Percentiles rank a stretch among this genome's conserved stretches.
Evolutionary conservation across 1,140 invertebrate genomes (phyloP).

Genomic region (Calliphora vicina): DNA sequence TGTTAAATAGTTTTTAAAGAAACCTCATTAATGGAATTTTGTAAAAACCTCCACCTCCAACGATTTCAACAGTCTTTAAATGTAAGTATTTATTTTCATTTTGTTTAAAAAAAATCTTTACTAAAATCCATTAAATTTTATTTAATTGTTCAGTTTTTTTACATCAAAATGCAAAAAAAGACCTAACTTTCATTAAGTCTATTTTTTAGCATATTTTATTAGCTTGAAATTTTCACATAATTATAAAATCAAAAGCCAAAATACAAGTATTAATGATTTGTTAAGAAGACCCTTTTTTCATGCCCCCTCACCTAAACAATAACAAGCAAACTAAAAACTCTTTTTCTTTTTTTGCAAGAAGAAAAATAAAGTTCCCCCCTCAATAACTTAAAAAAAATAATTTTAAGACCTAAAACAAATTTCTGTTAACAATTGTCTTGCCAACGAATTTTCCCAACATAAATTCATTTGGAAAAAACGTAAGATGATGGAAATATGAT

Average conservation of each 20-base stretch:
- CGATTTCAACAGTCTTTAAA: background rate
- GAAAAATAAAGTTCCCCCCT: background rate
- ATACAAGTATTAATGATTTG: background rate
- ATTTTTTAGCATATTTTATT: background rate
- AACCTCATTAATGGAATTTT: too few species aligned
- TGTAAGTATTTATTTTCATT: background rate
- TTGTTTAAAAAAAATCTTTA: too few species aligned
- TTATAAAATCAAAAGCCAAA: background rate
- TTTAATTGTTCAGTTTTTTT: background rate
- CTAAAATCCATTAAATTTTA: background rate
- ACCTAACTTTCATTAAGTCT: background rate
- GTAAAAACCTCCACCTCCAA: background rate
- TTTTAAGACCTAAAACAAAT: background rate
- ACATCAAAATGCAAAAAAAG: background rate
- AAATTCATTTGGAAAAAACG: background rate
- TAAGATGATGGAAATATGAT: background rate
- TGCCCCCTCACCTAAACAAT: too few species aligned
- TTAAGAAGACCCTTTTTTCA: too few species aligned
- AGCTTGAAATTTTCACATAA: background rate
- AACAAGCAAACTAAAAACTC: too few species aligned
- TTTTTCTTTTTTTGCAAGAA: background rate
- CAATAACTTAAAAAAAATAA: background rate
- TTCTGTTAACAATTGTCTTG: background rate
- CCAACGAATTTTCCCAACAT: background rate
- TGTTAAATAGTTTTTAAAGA: too few species aligned